phyloP scores from a whole-genome alignment of 1,140 invertebrate genomes.

The Euborellia annulipes region DNA sequence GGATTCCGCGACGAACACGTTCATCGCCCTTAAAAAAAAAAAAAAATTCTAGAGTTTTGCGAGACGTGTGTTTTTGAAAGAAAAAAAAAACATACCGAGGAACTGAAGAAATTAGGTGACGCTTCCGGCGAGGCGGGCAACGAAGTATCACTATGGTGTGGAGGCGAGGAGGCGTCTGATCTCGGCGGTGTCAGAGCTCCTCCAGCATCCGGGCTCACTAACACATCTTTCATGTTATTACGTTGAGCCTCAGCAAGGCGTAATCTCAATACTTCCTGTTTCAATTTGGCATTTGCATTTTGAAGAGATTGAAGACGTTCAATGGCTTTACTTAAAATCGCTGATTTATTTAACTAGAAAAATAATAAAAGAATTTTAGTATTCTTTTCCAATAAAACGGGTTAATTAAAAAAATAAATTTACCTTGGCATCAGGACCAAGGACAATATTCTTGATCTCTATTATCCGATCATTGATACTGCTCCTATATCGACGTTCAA shows the following conservation, averaged over 20 bases:
- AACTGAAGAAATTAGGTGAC: slow-evolving; percentile 6
- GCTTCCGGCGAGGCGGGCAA: slow-evolving; percentile 45
- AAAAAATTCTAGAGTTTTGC: too few relatives aligned
- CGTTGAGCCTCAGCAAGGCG: too few relatives aligned
- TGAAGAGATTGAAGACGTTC: slow-evolving; percentile 87
- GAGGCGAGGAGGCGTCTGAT: slow-evolving; percentile 39
- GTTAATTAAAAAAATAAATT: slow-evolving; percentile 8
- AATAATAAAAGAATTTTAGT: slow-evolving; percentile 14
- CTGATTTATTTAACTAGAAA: slow-evolving; percentile 86
- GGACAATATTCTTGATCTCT: slow-evolving; percentile 91
- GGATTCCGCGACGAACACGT: slow-evolving; percentile 44
- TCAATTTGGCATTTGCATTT: slow-evolving; percentile 70
- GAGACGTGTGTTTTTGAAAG: too few relatives aligned
- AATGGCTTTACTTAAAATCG: slow-evolving; percentile 88
- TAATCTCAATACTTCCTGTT: slow-evolving; percentile 42
- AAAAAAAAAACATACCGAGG: too few relatives aligned
- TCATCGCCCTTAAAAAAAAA: not conserved
- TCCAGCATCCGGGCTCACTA: slow-evolving; percentile 21
- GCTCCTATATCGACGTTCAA: slow-evolving; percentile 93
- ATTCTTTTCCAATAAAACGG: not conserved
- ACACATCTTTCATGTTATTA: slow-evolving; percentile 10
- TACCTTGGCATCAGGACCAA: slow-evolving; percentile 84
- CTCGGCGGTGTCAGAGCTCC: slow-evolving; percentile 33
- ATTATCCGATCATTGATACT: slow-evolving; percentile 98
- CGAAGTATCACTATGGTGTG: slow-evolving; percentile 45